These are phyloP conservation scores for Dolomedes plantarius DNA, from an alignment of 2,888 invertebrate genomes.

Conservation along the genomic window DNA sequence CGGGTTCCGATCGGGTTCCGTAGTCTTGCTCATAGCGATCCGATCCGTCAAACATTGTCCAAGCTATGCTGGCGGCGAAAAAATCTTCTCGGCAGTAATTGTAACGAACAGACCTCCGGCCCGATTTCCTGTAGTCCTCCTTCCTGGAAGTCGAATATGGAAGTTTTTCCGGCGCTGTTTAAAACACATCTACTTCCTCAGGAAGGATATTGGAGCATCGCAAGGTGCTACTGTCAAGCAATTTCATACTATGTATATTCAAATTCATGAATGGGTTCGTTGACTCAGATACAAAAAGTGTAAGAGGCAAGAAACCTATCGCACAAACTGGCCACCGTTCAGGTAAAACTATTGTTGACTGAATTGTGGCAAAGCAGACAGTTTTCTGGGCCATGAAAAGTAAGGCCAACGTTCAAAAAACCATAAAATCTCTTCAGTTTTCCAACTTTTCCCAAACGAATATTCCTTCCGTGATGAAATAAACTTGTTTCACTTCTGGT, in stretches of 20 bases:
- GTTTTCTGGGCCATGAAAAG: no score
- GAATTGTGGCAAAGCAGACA: no score
- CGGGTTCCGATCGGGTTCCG: slow-evolving; percentile 10
- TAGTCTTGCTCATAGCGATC: slow-evolving; percentile 34
- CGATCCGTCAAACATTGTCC: slow-evolving; percentile 49
- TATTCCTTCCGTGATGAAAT: no score
- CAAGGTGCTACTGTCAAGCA: slow-evolving; percentile 36
- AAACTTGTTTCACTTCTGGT: no score
- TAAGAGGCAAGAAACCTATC: no score
- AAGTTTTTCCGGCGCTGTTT: slow-evolving; percentile 55
- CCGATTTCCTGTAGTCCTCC: slow-evolving; percentile 48
- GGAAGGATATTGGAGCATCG: slow-evolving; percentile 56
- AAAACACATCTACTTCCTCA: slow-evolving; percentile 51
- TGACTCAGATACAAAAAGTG: slow-evolving; percentile 1
- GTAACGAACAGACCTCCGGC: slow-evolving; percentile 51
- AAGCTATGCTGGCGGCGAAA: neutral
- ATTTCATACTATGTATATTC: slow-evolving; percentile 5
- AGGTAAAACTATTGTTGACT: no score
- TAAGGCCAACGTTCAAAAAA: no score
- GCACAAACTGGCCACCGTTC: no score
- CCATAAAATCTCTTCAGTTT: no score
- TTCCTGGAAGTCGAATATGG: slow-evolving; percentile 63
- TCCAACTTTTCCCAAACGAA: no score
- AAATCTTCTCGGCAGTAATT: slow-evolving; percentile 33
- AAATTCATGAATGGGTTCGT: neutral